A percentile compares a stretch with the other conserved stretches of the same genome.
phyloP scores from a whole-genome alignment of 2,888 invertebrate species.

The Sesia bembeciformis region DNA sequence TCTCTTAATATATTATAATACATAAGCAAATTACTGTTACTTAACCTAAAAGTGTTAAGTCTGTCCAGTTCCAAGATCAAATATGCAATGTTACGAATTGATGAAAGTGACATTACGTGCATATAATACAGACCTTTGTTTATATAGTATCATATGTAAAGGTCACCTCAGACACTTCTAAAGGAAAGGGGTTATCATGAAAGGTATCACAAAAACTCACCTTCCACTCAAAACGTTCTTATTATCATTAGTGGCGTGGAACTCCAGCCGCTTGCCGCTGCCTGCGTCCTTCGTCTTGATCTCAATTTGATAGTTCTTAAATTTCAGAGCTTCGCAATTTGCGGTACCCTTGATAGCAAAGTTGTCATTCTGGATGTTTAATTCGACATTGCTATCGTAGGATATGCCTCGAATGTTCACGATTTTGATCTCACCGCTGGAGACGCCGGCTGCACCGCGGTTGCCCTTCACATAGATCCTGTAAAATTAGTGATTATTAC shows the following conservation, averaged over 20 bases:
- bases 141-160: no score
- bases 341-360: constrained; percentile 76
- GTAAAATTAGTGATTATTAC: constrained; percentile 1
- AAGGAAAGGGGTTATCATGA: no score
- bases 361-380: constrained; percentile 77
- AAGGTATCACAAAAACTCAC: constrained; percentile 34
- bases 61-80: no score
- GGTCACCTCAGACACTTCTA: no score
- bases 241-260: constrained; percentile 77
- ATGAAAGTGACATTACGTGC: no score
- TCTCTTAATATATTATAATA: no score
- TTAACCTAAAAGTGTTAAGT: no score
- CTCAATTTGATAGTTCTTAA: constrained; percentile 78
- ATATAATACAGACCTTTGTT: no score
- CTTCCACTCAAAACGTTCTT: constrained; percentile 81
- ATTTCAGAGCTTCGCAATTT: constrained; percentile 77
- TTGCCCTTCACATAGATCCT: constrained; percentile 35
- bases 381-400: constrained; percentile 69
- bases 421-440: constrained; percentile 60
- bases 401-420: constrained; percentile 69
- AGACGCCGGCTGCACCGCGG: background rate
- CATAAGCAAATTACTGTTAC: no score
- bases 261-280: constrained; percentile 76
- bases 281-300: constrained; percentile 76
- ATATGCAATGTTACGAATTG: no score